Percentiles rank a stretch among this genome's conserved stretches.
phyloP scores from a whole-genome alignment of 1,140 invertebrate species.

The Sminthurides bifidus region DNA sequence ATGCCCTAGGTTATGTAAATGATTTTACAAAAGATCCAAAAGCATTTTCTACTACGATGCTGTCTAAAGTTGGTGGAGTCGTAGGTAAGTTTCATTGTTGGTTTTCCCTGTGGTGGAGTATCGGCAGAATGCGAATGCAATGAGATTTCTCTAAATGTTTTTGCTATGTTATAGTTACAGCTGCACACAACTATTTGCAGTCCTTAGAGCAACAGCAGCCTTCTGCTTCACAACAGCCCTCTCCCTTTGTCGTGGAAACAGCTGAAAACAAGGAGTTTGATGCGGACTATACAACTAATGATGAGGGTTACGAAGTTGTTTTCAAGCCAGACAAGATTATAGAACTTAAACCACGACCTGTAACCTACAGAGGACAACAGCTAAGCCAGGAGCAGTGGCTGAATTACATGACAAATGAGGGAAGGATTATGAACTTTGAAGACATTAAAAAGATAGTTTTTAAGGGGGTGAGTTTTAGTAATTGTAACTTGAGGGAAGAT shows the following conservation, averaged over 20 bases:
- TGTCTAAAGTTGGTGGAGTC: constrained; percentile 20
- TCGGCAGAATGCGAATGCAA: too few species aligned
- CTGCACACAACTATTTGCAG: background rate
- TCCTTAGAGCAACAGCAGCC: background rate
- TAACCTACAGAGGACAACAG: constrained; percentile 48
- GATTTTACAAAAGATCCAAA: constrained; percentile 28
- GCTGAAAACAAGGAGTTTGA: constrained; percentile 1
- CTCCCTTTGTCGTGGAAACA: background rate
- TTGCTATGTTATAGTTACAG: background rate
- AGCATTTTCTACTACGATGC: constrained; percentile 13
- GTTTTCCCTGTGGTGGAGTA: too few species aligned
- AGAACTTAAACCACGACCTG: constrained; percentile 38
- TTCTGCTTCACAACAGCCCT: background rate
- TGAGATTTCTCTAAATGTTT: background rate
- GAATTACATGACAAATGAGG: constrained; percentile 59
- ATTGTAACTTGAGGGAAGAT: constrained; percentile 15
- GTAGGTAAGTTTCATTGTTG: constrained; percentile 10
- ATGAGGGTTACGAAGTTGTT: constrained; percentile 52
- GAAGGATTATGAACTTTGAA: constrained; percentile 55
- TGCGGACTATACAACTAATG: constrained; percentile 28
- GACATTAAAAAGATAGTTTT: constrained; percentile 70
- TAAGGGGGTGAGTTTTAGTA: constrained; percentile 56
- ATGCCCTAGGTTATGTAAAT: constrained; percentile 17
- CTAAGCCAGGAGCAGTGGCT: constrained; percentile 56
- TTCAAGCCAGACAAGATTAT: constrained; percentile 36